Evolutionary conservation across 1,140 invertebrate species (phyloP), one percentile per base, ranked within the genome.

Genomic region (Arion vulgaris): DNA sequence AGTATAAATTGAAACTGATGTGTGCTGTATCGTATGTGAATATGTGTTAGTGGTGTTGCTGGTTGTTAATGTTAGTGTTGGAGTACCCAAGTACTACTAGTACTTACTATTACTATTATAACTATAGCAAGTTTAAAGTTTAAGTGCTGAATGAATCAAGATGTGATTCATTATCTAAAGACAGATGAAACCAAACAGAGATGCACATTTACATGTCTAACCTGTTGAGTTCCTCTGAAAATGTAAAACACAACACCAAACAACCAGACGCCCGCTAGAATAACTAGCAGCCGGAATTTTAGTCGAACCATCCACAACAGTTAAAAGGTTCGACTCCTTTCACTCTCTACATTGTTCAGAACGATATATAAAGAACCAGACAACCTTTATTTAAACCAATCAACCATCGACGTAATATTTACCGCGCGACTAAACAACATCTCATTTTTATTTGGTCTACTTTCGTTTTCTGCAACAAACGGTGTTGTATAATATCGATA

Each of bases 251-350:
- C 76, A 32, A 83, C 73, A 71, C 82, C 82, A 32, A 79, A 38
- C 32, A 83, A 62, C 82, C 82, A 83, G 32, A 83, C 36, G 76
- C 76, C 77, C 75, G 82, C 82, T 77, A 83, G 82, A 45, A 83
- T 45, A 26, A 83, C 82, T 77, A 83, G 82, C 82, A 83, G 76
- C 0, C 82, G 82, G 79, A 83, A 76, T 77, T 83, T 83, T 39
- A 75, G 82, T 79, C 82, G 82, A 79, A 83, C 77, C 82, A 83
- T 83, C 77, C 82, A 83, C 32, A 38, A 77, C 38, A 15, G 72
- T 73, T 81, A 41, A 81, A 49, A 66, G 62, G 23, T 57, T 19
- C 19, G 51, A 57, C 51, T 57, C 26, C 51, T n/a, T n/a, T 23
- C 51, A 57, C 51, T 57, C 7, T 26, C 26, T 17, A 17, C 15